phyloP scores from a whole-genome alignment of 2,888 invertebrate species.

The Rhynchonema sp. region DNA sequence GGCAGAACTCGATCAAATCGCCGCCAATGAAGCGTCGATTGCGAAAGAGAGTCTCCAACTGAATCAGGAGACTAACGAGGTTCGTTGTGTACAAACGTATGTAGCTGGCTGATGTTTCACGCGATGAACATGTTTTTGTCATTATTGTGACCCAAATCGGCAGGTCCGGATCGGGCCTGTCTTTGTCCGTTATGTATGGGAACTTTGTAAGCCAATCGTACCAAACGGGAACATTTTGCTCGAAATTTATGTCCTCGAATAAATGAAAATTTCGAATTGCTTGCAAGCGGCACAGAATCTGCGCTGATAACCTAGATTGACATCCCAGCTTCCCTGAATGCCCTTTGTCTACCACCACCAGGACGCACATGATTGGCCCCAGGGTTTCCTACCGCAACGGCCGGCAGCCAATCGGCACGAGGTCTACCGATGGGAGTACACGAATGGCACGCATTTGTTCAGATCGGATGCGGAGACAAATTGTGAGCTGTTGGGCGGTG shows the following conservation, averaged over 20 bases:
- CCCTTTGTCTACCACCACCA: too few relatives aligned
- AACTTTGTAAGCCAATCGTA: too few relatives aligned
- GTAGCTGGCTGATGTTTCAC: not conserved
- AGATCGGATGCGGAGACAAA: conserved; percentile 58
- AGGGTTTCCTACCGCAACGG: not conserved
- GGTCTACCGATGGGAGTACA: conserved; percentile 62
- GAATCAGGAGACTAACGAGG: not conserved
- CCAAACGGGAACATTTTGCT: too few relatives aligned
- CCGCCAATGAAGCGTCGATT: not conserved
- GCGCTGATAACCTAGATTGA: too few relatives aligned
- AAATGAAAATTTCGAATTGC: too few relatives aligned
- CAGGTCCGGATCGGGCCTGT: not conserved
- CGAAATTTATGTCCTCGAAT: too few relatives aligned
- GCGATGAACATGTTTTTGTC: not conserved
- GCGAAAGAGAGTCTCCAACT: not conserved
- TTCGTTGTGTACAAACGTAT: not conserved
- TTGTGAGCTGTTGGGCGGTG: conserved; percentile 43
- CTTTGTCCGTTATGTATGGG: too few relatives aligned
- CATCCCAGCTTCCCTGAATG: too few relatives aligned
- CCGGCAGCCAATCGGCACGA: conserved; percentile 48
- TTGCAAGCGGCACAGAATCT: too few relatives aligned
- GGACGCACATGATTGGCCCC: too few relatives aligned
- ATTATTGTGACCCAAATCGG: not conserved
- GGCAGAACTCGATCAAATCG: conserved; percentile 14
- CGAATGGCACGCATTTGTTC: conserved; percentile 62